Base-by-base conservation (phyloP, 2,888 invertebrate genomes). In the Cryptus armator region DNA sequence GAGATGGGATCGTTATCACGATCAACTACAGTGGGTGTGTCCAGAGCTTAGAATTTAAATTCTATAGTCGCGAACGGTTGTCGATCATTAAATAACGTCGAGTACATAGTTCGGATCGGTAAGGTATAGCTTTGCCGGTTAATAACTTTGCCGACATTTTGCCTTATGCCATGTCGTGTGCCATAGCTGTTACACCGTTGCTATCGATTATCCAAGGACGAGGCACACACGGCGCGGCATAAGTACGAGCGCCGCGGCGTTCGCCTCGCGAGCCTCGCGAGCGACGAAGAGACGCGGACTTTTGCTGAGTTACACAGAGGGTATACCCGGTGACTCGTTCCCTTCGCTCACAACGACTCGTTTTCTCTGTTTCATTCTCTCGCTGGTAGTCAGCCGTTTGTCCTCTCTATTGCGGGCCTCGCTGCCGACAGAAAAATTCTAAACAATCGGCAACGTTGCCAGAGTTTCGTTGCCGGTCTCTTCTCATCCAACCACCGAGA, bases 361-460 rank as follows among this genome's bases (percentile, higher is more conserved):
- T 46, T 75, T 66, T 80, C 62, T 85, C 67, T 75, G 48, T 46
- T 51, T 82, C 44, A 14, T 32, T 67, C 59, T 48, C 53, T n/a
- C 68, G 46, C 71, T 32, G 9, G 5, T 62, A 37, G 62, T 43
- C 32, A 19, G 48, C 56, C 56, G 56, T 56, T 56, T 56, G 56
- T 56, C 56, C 53, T 32, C 32, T 37, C 24, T 82, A 70, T 24
- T 29, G 51, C 43, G 29, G 53, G 77, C 56, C 44, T 85, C 88
- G 87, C 87, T 29, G 59, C 53, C 12, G 51, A 66, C 80, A 90
- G 89, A 91, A 91, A 91, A 91, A 91, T 91, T 88, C 90, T 89
- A 91, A 92, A 91, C 92, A 92, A 91, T 91, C 89, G 90, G 89
- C 92, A 89, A 88, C 90, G 91, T 90, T 90, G 92, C 91, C 90